Percentiles rank a stretch among this genome's conserved stretches.
Conservation (phyloP, 2,113 vertebrate species). For the Hippocampus guttulatus region DNA sequence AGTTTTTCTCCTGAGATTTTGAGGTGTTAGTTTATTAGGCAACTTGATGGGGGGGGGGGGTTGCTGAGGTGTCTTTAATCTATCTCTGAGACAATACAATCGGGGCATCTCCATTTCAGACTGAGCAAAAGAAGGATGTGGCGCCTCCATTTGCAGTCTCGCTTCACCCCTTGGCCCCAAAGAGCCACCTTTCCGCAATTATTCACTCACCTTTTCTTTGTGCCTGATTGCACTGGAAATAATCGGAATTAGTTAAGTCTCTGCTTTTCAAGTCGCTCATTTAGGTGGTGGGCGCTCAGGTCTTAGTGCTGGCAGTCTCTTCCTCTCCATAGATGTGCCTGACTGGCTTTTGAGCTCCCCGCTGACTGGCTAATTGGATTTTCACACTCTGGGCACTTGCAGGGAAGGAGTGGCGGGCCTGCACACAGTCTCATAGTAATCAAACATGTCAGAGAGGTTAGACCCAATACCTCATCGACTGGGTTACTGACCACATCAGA, state of each 20-base stretch:
- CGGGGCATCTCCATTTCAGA: slow-evolving; percentile 69
- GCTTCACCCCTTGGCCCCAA: slow-evolving; percentile 18
- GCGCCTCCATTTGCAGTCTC: slow-evolving; percentile 65
- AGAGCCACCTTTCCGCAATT: slow-evolving; percentile 29
- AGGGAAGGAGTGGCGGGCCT: slow-evolving; percentile 71
- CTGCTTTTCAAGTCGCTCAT: slow-evolving; percentile 62
- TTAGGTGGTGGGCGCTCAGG: slow-evolving; percentile 58
- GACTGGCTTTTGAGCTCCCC: slow-evolving; percentile 75
- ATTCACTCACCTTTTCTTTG: slow-evolving; percentile 62
- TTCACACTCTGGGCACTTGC: slow-evolving; percentile 76
- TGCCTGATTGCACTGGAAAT: slow-evolving; percentile 67
- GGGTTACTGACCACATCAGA: slow-evolving; percentile 13
- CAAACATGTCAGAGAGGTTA: slow-evolving; percentile 79
- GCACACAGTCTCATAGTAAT: slow-evolving; percentile 67
- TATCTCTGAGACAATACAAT: slow-evolving; percentile 66
- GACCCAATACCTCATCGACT: slow-evolving; percentile 39
- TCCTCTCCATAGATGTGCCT: slow-evolving; percentile 69
- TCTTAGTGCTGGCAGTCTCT: slow-evolving; percentile 66
- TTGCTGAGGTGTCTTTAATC: slow-evolving; percentile 56
- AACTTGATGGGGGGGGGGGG: background rate
- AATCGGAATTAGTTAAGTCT: slow-evolving; percentile 83
- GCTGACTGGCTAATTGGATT: slow-evolving; percentile 91
- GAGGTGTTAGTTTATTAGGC: slow-evolving; percentile 12
- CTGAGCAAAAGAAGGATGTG: slow-evolving; percentile 62
- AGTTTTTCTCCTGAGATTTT: slow-evolving; percentile 35